Percentiles rank a stretch among this genome's conserved stretches.
Evolutionary conservation across 2,113 vertebrate genomes (phyloP).

Genomic region (Oryzias woworae): DNA sequence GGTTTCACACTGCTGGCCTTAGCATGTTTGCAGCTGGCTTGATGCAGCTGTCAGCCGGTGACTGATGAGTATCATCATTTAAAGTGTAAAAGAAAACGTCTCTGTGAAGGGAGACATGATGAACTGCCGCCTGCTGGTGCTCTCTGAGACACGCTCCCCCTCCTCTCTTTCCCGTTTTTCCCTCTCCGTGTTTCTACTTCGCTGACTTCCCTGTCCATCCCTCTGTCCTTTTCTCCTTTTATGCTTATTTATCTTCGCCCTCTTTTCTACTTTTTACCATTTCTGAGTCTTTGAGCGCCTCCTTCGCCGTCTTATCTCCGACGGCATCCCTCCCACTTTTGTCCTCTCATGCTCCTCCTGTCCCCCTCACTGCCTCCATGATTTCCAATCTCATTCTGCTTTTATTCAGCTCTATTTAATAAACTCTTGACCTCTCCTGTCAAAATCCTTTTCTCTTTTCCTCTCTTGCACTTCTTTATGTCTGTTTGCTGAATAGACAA

Average conservation of each 20-base stretch:
- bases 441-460: conserved; percentile 4
- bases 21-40: conserved; percentile 96
- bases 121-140: conserved; percentile 88
- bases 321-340: conserved; percentile 41
- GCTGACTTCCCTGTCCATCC: conserved; percentile 44
- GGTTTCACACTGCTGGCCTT: conserved; percentile 91
- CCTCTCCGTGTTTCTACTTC: conserved; percentile 50
- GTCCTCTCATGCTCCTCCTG: conserved; percentile 26
- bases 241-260: conserved; percentile 35
- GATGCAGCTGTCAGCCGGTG: conserved; percentile 89
- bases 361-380: conserved; percentile 22
- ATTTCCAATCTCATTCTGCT: conserved; percentile 32
- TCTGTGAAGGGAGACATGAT: conserved; percentile 88
- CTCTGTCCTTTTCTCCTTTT: conserved; percentile 43
- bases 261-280: conserved; percentile 17
- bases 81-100: conserved; percentile 98
- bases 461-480: conserved; percentile 1
- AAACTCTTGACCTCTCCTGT: conserved; percentile 22
- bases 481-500: conserved; percentile 54
- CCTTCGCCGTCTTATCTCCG: conserved; percentile 24
- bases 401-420: conserved; percentile 42
- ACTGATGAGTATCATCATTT: conserved; percentile 97
- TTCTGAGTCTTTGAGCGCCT: conserved; percentile 19
- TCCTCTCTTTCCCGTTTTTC: conserved; percentile 21
- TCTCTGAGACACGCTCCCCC: conserved; percentile 78